Evolutionary conservation across 2,797 vertebrate genomes (phyloP), one percentile per base, ranked within the genome.

Genomic region (Mus caroli): DNA sequence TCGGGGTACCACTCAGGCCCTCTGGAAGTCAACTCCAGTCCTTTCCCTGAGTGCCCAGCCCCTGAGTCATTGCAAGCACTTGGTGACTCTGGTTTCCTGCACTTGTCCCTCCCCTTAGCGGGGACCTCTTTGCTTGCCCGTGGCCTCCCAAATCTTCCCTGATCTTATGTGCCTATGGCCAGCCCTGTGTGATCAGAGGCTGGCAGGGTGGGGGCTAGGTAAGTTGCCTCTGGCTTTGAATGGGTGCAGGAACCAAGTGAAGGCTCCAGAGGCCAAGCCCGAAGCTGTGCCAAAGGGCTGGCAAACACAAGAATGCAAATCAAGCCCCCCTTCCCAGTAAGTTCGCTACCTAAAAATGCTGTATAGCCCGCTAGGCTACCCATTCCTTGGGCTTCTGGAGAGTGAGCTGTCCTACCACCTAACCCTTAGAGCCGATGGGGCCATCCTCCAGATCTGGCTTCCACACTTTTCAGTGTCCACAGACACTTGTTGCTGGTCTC

Each of bases 191-290:
- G 76, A 28, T 54, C 64, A 34, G 24, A 75, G 31, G 3, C 26
- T 37, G 50, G 67, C 1, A 1, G 20, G 73, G 1, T 10, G 20
- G 31, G 40, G n/a, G 17, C 43, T 37, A 78, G 43, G 31, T 76
- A 62, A 62, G 22, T 12, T 60, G 73, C 31, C 71, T 77, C 43
- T 78, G 88, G 40, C 54, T 75, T 73, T 40, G 52, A 22, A 58
- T 9, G n/a, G 10, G 1, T 22, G 11, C 19, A 4, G 0, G 40
- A 71, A n/a, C 43, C n/a, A n/a, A 13, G 37, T 14, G n/a, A 31
- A 17, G 34, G 10, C 5, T 22, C 78, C 71, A 0, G 60, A 34
- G 4, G 52, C 10, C 50, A 0, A 0, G 1, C 9, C 46, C 24
- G 9, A 26, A 64, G 13, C 62, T 58, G 19, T 24, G 1, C 3